These are phyloP conservation scores for Dascyllus trimaculatus DNA, from an alignment of 2,113 vertebrate species.

Conservation along the genomic window DNA sequence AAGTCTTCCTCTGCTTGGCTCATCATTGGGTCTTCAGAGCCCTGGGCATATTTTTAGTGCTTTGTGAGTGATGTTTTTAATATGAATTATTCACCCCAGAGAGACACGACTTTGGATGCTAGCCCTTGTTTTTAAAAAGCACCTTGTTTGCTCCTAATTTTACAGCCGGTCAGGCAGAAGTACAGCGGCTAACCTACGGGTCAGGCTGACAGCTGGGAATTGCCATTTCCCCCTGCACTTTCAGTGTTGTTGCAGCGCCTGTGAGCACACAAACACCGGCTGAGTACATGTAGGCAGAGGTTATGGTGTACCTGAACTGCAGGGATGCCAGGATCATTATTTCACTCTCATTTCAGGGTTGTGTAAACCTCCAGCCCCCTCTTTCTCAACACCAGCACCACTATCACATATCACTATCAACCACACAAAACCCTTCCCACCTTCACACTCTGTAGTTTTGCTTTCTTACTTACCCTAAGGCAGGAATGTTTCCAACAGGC, in stretches of 20 bases:
- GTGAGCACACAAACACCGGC: constrained; percentile 58
- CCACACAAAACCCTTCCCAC: constrained; percentile 56
- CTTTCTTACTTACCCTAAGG: constrained; percentile 69
- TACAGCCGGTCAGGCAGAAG: constrained; percentile 83
- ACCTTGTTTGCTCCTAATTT: constrained; percentile 83
- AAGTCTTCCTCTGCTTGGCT: constrained; percentile 60
- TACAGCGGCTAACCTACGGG: constrained; percentile 78
- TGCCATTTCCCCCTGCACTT: constrained; percentile 65
- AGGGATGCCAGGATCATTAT: constrained; percentile 77
- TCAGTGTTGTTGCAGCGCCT: constrained; percentile 45
- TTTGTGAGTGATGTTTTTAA: constrained; percentile 79
- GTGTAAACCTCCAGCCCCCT: constrained; percentile 61
- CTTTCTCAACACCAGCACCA: constrained; percentile 53
- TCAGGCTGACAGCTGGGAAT: constrained; percentile 81
- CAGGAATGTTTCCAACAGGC: constrained; percentile 66
- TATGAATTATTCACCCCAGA: constrained; percentile 84
- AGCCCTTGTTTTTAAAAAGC: constrained; percentile 78
- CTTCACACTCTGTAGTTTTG: constrained; percentile 51
- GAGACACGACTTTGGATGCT: constrained; percentile 67
- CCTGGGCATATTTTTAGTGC: constrained; percentile 75
- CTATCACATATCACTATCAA: constrained; percentile 63
- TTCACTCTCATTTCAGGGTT: constrained; percentile 74
- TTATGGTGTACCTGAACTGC: constrained; percentile 75
- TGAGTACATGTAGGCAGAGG: constrained; percentile 65
- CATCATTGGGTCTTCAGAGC: constrained; percentile 69